Base-by-base conservation (phyloP, 2,888 invertebrate genomes). In the Tricholauxania praeusta region DNA sequence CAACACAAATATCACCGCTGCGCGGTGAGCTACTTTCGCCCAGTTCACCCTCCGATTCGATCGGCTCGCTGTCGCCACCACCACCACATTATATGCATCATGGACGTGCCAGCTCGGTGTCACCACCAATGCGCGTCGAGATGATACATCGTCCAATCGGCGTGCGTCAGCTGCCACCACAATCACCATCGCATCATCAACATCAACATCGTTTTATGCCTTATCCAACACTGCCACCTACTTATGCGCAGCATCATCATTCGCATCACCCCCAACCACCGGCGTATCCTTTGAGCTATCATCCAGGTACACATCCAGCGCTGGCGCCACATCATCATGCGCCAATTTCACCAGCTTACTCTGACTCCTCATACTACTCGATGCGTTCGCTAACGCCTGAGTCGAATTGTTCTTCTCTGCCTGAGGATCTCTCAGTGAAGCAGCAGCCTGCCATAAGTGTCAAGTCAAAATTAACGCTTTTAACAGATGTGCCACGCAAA, bases 271-370 rank as follows among this genome's bases (percentile, higher is more conserved):
- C 65, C 48, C 78, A n/a, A 63, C 77, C 7, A 62, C 51, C 65
- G 51, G 51, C 49, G 64, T 67, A 69, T 74, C 76, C 80, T 4
- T 64, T 79, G 57, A 72, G 76, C 15, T 78, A 78, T 76, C 75
- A 75, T 14, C 78, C 75, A 10, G 47, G 53, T 51, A 51, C 48
- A 59, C 62, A 62, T 53, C 64, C 64, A 19, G 70, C 66, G 15
- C 19, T 71, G 19, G n/a, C 39, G 12, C 77, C 78, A 53, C 78
- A 76, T 70, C 80, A 80, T 66, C 85, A 85, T 76, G 86, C 86
- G 4, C 87, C 87, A 48, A 86, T 87, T 5, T 87, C 87, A 64
- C 87, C 87, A 15, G 85, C 87, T n/a, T 87, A 87, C 74, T 88
- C 87, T 19, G 87, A 87, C 68, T 84, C 84, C 32, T 87, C 87